Evolutionary conservation across 35 echinoderm and acorn worm genomes (phyloP), one percentile per base, ranked within the genome.

Genomic region (Lytechinus variegatus): DNA sequence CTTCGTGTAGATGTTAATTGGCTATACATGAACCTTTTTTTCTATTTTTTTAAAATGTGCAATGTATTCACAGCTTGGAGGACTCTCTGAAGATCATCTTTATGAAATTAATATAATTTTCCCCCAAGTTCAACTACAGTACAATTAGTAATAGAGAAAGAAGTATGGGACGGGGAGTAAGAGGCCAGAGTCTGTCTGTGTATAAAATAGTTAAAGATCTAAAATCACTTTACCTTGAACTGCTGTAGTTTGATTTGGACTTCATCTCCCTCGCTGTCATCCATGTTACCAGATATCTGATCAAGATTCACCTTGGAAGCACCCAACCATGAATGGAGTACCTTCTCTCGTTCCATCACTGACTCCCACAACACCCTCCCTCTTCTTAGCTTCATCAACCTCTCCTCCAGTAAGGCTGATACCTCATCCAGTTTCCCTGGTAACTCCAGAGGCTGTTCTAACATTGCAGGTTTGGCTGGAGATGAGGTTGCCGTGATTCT

Each of bases 181-280:
- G 33, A 2, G 33, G 33, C 33, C 33, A 44, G 33, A 44, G 33
- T 44, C 33, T 44, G 33, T 44, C 33, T 2, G 33, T 44, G 33
- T 44, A 44, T 44, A 44, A 44, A 44, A 44, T 0, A 44, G 33
- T 44, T 44, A 44, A 44, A 44, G 33, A 44, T 44, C 33, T 44
- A 44, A 44, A 44, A 44, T n/a, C 19, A 19, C 54, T 92, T 72
- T 19, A 97, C 96, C 96, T 97, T 93, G 86, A 97, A 97, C 89
- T 97, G 56, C 13, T 97, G 91, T 56, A 97, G 92, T 52, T 95
- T 94, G 8, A 71, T 14, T 57, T 97, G 86, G 51, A 89, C 87
- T n/a, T 93, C 89, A 66, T 95, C 96, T 52, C 86, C 66, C 28
- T 93, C 53, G 28, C 92, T 93, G 28, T 96, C 96, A 28, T 87